A percentile compares a stretch with the other conserved stretches of the same genome.
phyloP scores from a whole-genome alignment of 2,888 invertebrate species.

The Stegana nigrithorax region DNA sequence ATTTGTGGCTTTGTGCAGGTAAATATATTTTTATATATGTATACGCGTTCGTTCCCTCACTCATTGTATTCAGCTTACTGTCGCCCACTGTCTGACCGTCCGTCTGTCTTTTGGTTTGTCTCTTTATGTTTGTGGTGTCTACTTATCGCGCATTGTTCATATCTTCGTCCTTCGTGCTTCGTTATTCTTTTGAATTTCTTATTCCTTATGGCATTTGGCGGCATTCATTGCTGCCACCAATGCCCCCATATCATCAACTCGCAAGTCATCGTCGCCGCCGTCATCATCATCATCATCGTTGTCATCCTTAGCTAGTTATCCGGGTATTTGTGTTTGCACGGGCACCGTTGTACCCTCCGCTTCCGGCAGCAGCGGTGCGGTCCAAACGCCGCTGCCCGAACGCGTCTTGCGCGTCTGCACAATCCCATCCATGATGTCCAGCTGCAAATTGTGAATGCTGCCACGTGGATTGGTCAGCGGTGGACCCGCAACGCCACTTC shows the following conservation, averaged over 20 bases:
- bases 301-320: neutral
- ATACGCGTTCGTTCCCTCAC: neutral
- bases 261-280: too few relatives aligned
- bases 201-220: too few relatives aligned
- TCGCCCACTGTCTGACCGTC: too few relatives aligned
- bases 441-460: conserved; percentile 84
- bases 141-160: too few relatives aligned
- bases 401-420: conserved; percentile 81
- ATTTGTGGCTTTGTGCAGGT: conserved; percentile 9
- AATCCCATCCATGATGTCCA: conserved; percentile 91
- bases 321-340: conserved; percentile 63
- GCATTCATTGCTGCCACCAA: too few relatives aligned
- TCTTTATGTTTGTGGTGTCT: too few relatives aligned
- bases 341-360: conserved; percentile 60
- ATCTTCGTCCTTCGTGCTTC: neutral
- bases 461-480: conserved; percentile 80
- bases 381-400: conserved; percentile 75
- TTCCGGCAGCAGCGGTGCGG: conserved; percentile 70
- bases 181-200: neutral
- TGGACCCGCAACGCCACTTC: conserved; percentile 72
- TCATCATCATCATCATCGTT: too few relatives aligned
- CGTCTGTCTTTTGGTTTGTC: too few relatives aligned
- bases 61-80: too few relatives aligned
- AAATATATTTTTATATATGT: neutral
- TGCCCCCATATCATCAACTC: too few relatives aligned